Base-by-base conservation (phyloP, 2,888 invertebrate species). In the Drosophila borealis region DNA sequence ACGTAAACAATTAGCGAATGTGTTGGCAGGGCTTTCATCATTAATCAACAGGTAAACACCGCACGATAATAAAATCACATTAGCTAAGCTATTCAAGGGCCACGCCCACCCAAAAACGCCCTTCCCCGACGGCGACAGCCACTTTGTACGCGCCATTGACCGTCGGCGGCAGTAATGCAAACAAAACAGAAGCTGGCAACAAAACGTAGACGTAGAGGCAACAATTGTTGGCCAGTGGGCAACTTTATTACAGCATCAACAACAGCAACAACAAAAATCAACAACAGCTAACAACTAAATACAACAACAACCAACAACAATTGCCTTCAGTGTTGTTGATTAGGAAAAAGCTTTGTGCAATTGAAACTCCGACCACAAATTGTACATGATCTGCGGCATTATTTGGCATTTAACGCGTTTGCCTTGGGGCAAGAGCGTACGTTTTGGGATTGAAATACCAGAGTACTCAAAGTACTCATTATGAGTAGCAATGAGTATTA, bases 11-110 rank as follows among this genome's bases (percentile, higher is more conserved):
- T 88, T 85, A 62, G 76, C 64, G 39, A 67, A 72, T 68, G 42
- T 69, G 70, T 70, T 78, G 70, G 75, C 57, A 71, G 50, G 33
- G 71, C 76, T 85, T 79, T 73, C 80, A 70, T 70, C 74, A 76
- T 70, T 80, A 70, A 82, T 80, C 78, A 64, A 68, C 54, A 70
- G 61, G 63, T 56, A 77, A 86, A 82, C 83, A 76, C 49, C 56
- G 45, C 59, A 44, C 48, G 88, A 88, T 87, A 83, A 86, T 83
- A 83, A 83, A 80, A 62, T 59, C 75, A 51, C 76, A 76, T 76
- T 78, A 76, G 76, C 75, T 41, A 57, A 64, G 60, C 45, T 46
- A 36, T 41, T 25, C 53, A 42, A 53, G 21, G 33, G 46, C 64
- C 77, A 74, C 69, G 78, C 69, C 78, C 62, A 73, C 69, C 34